phyloP scores from a whole-genome alignment of 2,888 invertebrate species.

The Oligia fasciuncula region DNA sequence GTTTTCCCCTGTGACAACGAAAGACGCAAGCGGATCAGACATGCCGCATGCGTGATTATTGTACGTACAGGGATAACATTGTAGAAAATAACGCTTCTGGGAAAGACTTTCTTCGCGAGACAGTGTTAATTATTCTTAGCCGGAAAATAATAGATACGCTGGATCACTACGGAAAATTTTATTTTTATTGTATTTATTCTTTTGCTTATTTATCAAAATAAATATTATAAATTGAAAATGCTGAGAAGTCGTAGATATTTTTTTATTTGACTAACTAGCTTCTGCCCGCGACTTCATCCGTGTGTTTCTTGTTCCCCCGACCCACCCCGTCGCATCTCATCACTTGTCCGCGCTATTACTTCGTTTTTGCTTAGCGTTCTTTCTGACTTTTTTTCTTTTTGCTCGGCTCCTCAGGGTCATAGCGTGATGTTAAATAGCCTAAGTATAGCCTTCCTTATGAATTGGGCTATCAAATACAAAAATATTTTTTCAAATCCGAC shows the following conservation, averaged over 20 bases:
- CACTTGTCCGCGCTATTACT: too few relatives aligned
- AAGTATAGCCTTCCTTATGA: too few relatives aligned
- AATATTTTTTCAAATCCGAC: too few relatives aligned
- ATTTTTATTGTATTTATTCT: not conserved
- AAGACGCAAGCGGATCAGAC: conserved; percentile 8
- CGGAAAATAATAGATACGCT: not conserved
- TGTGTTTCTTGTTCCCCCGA: too few relatives aligned
- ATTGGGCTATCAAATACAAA: too few relatives aligned
- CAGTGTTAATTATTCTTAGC: too few relatives aligned
- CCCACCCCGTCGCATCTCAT: too few relatives aligned
- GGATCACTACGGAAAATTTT: not conserved
- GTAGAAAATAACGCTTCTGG: not conserved
- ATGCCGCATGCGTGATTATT: not conserved
- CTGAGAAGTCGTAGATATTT: not conserved
- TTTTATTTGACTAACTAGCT: not conserved
- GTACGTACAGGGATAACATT: not conserved
- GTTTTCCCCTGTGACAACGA: conserved; percentile 20
- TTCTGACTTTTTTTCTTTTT: too few relatives aligned
- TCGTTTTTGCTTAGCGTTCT: too few relatives aligned
- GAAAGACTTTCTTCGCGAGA: conserved; percentile 20
- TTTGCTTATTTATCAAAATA: not conserved
- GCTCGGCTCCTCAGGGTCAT: too few relatives aligned
- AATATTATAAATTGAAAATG: not conserved
- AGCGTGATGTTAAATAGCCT: too few relatives aligned
- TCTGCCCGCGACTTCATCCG: too few relatives aligned